Percentiles rank a stretch among this genome's conserved stretches.
These are phyloP conservation scores for Bombylius major DNA, from an alignment of 2,888 invertebrate species.

Conservation along the genomic window DNA sequence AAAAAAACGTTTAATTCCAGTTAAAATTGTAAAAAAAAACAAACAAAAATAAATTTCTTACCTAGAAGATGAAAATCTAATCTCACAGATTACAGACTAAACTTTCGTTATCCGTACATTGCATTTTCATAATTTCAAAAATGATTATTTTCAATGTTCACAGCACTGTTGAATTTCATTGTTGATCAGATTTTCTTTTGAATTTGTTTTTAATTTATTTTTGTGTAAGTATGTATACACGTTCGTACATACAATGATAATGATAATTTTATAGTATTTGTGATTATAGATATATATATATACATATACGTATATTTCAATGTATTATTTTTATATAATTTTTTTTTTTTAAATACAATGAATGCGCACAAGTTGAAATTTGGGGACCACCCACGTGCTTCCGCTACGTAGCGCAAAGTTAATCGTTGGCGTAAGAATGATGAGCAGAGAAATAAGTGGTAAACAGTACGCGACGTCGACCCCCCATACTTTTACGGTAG, in stretches of 20 bases:
- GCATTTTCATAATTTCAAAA: too few species aligned
- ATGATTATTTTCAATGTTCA: too few species aligned
- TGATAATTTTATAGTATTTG: not conserved
- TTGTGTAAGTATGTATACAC: too few species aligned
- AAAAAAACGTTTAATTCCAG: too few species aligned
- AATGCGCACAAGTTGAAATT: conserved; percentile 1
- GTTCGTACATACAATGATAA: not conserved
- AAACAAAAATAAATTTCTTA: too few species aligned
- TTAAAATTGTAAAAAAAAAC: too few species aligned
- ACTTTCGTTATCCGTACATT: too few species aligned
- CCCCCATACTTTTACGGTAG: not conserved
- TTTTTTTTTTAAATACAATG: not conserved
- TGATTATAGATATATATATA: not conserved
- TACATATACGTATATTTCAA: not conserved
- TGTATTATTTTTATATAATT: not conserved
- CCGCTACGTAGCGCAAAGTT: conserved; percentile 17
- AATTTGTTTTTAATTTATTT: too few species aligned
- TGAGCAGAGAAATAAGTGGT: not conserved
- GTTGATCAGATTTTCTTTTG: too few species aligned
- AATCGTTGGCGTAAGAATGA: conserved; percentile 10
- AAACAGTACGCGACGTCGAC: not conserved
- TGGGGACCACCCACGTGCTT: conserved; percentile 21
- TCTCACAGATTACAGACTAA: too few species aligned
- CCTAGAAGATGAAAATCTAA: too few species aligned
- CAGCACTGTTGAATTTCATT: too few species aligned